These are phyloP conservation scores for Hafferia zeledoni DNA, from an alignment of 2,797 vertebrate genomes.

Conservation along the genomic window DNA sequence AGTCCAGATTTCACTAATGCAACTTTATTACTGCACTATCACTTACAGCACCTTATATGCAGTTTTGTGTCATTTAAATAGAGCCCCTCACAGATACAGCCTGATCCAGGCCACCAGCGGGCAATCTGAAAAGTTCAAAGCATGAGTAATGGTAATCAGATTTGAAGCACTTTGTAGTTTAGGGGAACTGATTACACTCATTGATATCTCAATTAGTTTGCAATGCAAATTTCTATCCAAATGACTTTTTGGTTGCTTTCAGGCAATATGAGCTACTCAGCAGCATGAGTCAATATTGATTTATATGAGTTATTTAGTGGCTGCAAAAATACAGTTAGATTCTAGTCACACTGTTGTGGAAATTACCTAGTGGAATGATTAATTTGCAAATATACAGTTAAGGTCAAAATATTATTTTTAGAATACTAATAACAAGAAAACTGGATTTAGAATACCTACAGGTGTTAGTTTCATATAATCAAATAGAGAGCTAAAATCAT, in stretches of 20 bases:
- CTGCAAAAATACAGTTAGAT: background rate
- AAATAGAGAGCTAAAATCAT: background rate
- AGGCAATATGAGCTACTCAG: background rate
- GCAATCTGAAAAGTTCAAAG: background rate
- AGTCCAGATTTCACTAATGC: background rate
- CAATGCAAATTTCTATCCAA: background rate
- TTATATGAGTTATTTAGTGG: background rate
- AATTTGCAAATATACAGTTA: background rate
- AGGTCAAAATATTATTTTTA: background rate
- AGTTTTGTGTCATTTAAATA: background rate
- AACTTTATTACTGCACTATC: background rate
- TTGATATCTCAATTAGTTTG: background rate
- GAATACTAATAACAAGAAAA: background rate
- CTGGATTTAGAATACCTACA: background rate
- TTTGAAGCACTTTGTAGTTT: background rate
- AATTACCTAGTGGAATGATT: background rate
- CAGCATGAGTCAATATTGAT: background rate
- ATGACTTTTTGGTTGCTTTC: background rate
- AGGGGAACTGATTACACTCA: background rate
- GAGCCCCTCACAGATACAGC: background rate
- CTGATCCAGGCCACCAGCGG: background rate
- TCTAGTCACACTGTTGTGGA: background rate
- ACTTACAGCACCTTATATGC: background rate
- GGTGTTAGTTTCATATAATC: background rate
- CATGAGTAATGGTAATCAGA: background rate